A percentile compares a stretch with the other conserved stretches of the same genome.
phyloP scores from a whole-genome alignment of 2,888 invertebrate genomes.

The Megalurothrips usitatus region DNA sequence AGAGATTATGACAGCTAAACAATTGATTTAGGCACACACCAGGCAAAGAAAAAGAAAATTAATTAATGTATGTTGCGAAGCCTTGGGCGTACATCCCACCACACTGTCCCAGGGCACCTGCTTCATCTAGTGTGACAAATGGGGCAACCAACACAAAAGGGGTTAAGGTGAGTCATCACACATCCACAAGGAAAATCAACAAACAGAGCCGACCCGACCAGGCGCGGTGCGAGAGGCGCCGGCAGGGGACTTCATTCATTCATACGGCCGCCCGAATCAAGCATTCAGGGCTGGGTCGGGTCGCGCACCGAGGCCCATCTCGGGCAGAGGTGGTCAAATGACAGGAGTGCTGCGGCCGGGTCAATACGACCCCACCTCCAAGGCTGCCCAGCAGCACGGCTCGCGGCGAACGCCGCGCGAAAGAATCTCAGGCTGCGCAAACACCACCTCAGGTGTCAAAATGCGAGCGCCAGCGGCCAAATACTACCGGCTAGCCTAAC shows the following conservation, averaged over 20 bases:
- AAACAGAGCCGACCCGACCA: neutral
- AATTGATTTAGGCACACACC: no score
- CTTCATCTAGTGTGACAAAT: constrained; percentile 12
- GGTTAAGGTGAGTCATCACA: constrained; percentile 15
- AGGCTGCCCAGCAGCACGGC: no score
- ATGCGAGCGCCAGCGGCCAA: no score
- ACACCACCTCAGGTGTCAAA: no score
- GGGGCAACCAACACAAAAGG: neutral
- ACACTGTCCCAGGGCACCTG: neutral
- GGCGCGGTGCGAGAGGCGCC: no score
- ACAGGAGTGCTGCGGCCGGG: neutral
- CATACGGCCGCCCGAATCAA: neutral
- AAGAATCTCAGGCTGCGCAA: no score
- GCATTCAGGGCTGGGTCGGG: neutral
- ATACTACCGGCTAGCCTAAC: neutral
- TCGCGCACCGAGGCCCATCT: no score
- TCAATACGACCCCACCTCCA: neutral
- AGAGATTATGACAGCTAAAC: no score
- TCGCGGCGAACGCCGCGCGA: no score
- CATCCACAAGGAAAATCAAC: neutral
- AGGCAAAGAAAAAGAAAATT: neutral
- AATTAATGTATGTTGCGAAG: neutral
- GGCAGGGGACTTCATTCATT: neutral
- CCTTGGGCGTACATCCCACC: neutral
- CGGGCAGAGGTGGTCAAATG: neutral